phyloP scores from a whole-genome alignment of 30 jellyfish, hydroid and myxozoan species.

The Mastigias papua region DNA sequence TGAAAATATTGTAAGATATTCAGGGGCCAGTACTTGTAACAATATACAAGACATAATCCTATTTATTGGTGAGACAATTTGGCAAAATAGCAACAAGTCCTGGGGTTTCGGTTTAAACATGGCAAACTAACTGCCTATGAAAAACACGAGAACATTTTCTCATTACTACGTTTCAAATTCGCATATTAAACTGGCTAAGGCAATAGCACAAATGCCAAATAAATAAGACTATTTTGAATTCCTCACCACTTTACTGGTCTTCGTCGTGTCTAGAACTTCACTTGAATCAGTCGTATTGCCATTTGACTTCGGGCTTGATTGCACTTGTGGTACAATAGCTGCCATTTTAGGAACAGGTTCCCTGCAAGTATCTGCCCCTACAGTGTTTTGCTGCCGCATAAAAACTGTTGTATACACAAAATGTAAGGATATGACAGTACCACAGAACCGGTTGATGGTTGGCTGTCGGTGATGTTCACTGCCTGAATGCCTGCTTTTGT shows the following conservation, averaged over 20 bases:
- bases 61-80: background rate
- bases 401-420: constrained; percentile 64
- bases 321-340: constrained; percentile 72
- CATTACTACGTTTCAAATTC: background rate
- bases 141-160: background rate
- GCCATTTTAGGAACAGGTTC: constrained; percentile 78
- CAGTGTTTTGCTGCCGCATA: constrained; percentile 72
- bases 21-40: background rate
- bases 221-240: background rate
- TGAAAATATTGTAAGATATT: background rate
- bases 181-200: background rate
- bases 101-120: constrained; percentile 1
- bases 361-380: constrained; percentile 67
- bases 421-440: constrained; percentile 41
- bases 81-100: background rate
- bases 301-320: constrained; percentile 78
- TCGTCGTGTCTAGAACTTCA: constrained; percentile 69
- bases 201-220: background rate
- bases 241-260: constrained; percentile 80
- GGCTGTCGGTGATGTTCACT: constrained; percentile 55
- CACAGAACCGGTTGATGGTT: constrained; percentile 63
- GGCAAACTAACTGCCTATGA: constrained; percentile 1
- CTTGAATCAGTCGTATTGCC: constrained; percentile 59
- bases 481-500: constrained; percentile 88
- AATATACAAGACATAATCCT: background rate